Base-by-base conservation (phyloP, 1,140 invertebrate genomes). In the Muscidifurax raptorellus region DNA sequence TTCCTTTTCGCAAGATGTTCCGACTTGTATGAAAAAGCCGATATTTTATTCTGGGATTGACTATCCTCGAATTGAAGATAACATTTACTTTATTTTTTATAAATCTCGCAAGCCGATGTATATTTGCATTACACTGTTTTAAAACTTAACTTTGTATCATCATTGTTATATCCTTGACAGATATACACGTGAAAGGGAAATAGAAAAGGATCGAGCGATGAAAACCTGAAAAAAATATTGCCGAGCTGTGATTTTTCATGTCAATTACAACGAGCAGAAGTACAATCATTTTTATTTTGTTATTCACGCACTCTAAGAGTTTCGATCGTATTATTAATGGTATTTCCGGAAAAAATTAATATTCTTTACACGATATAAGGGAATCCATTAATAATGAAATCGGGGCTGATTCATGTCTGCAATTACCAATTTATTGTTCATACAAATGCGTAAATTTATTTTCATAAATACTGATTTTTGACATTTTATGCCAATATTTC, bases 231-330 rank as follows among this genome's bases (percentile, higher is more conserved):
- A 64, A 22, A 18, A 30, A 76, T 64, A 2, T 52, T 81, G 71
- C 71, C 80, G 71, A 82, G 80, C 80, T 82, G 80, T 82, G 80
- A 82, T 82, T 82, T 76, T 72, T 66, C 72, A 82, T 66, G 80
- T 82, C 80, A 81, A 81, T 81, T 72, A 22, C 47, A 75, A 82
- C 47, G 59, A 82, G 27, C 47, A 66, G 13, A 40, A 75, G 72
- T 82, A 82, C 52, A 82, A 82, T 36, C 22, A 75, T 36, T 71
- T 52, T 80, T 71, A 80, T 28, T 64, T 64, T 78, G 3, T 47
- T 44, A 47, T 47, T 76, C 15, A 27, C 25, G 40, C 9, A 47
- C 22, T n/a, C 40, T 27, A 7, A 27, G 1, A 44, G 74, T 1
- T 78, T 78, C 69, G 15, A 74, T 64, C 32, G 15, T 64, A 78